A percentile compares a stretch with the other conserved stretches of the same genome.
Evolutionary conservation across 64 coral and sea anemone genomes (phyloP).

Genomic region (Orbicella faveolata): DNA sequence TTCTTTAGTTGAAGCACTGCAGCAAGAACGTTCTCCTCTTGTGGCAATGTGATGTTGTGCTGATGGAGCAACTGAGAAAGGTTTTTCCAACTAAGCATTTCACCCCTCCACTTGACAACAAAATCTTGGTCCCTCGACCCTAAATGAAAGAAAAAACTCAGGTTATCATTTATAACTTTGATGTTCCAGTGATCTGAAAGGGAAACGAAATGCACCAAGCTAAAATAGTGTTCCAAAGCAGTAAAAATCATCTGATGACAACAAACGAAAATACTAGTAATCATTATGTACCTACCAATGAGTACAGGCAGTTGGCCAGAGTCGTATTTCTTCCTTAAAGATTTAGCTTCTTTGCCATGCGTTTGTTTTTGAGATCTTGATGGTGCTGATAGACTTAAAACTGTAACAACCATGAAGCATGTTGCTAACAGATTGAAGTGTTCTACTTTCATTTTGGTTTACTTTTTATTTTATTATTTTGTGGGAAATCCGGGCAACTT

Average conservation of each 20-base stretch:
- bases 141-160: background rate
- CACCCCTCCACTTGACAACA: background rate
- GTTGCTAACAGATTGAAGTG: background rate
- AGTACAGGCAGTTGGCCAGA: background rate
- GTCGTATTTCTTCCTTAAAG: too few species aligned
- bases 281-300: background rate
- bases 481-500: too few species aligned
- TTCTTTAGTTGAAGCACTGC: background rate
- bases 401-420: background rate
- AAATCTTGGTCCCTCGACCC: background rate
- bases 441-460: background rate
- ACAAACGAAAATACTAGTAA: too few species aligned
- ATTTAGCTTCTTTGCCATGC: background rate
- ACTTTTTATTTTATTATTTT: too few species aligned
- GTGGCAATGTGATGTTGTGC: background rate
- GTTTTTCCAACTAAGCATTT: background rate
- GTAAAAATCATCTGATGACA: too few species aligned
- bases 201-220: too few species aligned
- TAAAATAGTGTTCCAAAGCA: too few species aligned
- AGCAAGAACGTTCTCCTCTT: background rate
- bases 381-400: background rate
- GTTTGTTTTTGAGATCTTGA: too few species aligned
- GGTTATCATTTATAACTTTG: too few species aligned
- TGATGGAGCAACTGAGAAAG: background rate
- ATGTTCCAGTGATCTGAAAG: too few species aligned